A percentile compares a stretch with the other conserved stretches of the same genome.
Evolutionary conservation across 2,797 vertebrate genomes (phyloP).

Genomic region (Semotilus atromaculatus): DNA sequence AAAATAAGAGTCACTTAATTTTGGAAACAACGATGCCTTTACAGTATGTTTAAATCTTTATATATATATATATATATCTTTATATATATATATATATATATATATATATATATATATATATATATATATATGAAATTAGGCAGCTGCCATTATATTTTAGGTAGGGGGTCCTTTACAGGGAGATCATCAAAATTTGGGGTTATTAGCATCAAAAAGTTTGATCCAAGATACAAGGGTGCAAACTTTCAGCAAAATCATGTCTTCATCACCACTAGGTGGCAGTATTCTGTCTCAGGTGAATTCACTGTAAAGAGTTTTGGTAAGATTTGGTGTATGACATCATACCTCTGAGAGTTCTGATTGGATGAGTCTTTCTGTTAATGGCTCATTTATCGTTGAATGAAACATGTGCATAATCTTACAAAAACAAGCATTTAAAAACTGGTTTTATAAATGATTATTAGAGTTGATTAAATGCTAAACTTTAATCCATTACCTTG

Average conservation of each 20-base stretch:
- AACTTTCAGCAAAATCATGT: neutral
- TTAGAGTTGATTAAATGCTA: too few relatives aligned
- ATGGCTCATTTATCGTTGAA: neutral
- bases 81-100: too few relatives aligned
- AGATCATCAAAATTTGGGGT: neutral
- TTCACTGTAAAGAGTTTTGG: neutral
- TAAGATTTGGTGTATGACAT: slow-evolving; percentile 35
- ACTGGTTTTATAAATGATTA: neutral
- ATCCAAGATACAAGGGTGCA: neutral
- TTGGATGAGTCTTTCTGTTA: slow-evolving; percentile 17
- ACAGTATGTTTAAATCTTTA: neutral
- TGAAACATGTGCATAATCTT: neutral
- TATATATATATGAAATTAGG: neutral
- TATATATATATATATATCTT: too few relatives aligned
- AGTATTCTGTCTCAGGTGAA: slow-evolving; percentile 41
- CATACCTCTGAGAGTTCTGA: slow-evolving; percentile 28
- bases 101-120: too few relatives aligned
- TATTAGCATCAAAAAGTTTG: neutral
- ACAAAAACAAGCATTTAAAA: neutral
- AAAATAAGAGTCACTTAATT: neutral
- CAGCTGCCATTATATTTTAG: neutral
- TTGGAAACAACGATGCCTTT: neutral
- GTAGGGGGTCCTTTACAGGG: neutral
- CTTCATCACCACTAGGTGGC: slow-evolving; percentile 56
- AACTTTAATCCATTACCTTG: slow-evolving; percentile 82